Conservation (phyloP, 2,113 vertebrate species). For the Phaetusa simplex region DNA sequence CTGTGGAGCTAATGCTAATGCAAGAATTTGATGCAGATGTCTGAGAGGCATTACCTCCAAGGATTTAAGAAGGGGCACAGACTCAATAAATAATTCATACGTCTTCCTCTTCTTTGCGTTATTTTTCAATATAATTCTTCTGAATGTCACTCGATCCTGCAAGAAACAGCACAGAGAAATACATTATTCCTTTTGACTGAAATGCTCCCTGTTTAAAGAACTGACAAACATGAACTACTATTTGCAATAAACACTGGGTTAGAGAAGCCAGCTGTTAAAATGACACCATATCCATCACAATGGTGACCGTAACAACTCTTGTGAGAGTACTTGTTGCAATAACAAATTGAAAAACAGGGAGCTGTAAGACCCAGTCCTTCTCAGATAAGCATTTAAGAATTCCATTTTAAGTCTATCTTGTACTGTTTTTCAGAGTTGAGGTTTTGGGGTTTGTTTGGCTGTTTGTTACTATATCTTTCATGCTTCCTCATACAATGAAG, state of each 20-base stretch:
- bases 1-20: not conserved
- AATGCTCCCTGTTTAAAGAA: not conserved
- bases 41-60: slow-evolving; percentile 87
- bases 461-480: not conserved
- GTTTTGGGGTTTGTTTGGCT: not conserved
- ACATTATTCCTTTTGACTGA: not conserved
- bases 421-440: not conserved
- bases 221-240: not conserved
- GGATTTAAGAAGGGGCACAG: slow-evolving; percentile 94
- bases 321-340: not conserved
- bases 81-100: slow-evolving; percentile 94
- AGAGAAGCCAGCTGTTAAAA: not conserved
- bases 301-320: not conserved
- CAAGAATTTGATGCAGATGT: not conserved
- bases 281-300: not conserved
- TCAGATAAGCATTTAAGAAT: not conserved
- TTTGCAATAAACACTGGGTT: not conserved
- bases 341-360: not conserved
- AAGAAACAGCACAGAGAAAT: slow-evolving; percentile 54
- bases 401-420: not conserved
- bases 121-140: slow-evolving; percentile 96
- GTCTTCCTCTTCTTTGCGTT: slow-evolving; percentile 95
- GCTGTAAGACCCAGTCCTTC: not conserved
- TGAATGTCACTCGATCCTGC: slow-evolving; percentile 95
- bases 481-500: not conserved